Evolutionary conservation across 2,797 vertebrate genomes (phyloP).

Genomic region (Brachymystax lenok): DNA sequence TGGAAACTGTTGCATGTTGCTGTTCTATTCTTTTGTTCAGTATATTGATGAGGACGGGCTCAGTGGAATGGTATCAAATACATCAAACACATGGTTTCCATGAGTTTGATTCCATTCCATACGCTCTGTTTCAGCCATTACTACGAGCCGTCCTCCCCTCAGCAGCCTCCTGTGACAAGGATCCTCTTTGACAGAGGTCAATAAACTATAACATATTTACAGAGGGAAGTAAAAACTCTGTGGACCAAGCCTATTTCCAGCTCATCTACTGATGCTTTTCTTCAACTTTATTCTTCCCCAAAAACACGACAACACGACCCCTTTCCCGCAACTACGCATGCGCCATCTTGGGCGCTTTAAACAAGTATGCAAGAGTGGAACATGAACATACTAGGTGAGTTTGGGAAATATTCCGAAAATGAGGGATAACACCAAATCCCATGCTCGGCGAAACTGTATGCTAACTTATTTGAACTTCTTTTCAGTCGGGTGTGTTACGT

Average conservation of each 20-base stretch:
- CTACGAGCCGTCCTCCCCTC: too few relatives aligned
- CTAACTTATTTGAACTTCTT: not conserved
- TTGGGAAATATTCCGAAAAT: conserved; percentile 64
- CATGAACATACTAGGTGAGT: conserved; percentile 69
- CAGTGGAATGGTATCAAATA: too few relatives aligned
- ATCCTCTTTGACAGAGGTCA: not conserved
- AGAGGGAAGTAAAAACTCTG: not conserved
- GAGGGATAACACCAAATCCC: conserved; percentile 37
- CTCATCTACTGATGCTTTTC: conserved; percentile 26
- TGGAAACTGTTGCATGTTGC: too few relatives aligned
- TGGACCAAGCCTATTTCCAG: not conserved
- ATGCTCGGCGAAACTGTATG: not conserved
- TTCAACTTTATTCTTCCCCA: conserved; percentile 8
- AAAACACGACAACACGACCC: conserved; percentile 46
- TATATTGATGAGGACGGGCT: too few relatives aligned
- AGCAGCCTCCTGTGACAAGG: not conserved
- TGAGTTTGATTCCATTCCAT: too few relatives aligned
- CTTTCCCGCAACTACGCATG: conserved; percentile 63
- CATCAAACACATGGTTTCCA: too few relatives aligned
- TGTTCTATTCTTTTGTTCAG: too few relatives aligned
- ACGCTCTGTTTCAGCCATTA: too few relatives aligned
- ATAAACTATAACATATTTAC: not conserved
- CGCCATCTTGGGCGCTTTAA: conserved; percentile 70
- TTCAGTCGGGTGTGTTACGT: not conserved
- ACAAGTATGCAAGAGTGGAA: conserved; percentile 76